Evolutionary conservation across 2,888 invertebrate genomes (phyloP), one percentile per base, ranked within the genome.

Genomic region (Lepidocyrtoides sp.): DNA sequence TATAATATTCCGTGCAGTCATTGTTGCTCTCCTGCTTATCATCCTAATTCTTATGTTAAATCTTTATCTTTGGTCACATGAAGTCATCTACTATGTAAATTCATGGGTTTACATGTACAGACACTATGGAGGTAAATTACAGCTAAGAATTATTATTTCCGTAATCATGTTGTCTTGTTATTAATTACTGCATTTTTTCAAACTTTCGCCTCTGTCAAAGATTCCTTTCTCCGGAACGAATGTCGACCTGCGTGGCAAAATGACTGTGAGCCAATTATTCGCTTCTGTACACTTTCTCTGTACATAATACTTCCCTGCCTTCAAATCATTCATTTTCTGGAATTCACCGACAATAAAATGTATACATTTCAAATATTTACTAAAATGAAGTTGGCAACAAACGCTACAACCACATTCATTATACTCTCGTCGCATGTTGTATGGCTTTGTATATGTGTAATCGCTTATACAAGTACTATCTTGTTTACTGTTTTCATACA

Each of bases 401-500:
- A 14, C 8, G 4, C 4, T 2, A 32, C 4, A 14, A 5, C 32
- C 5, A 7, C 29, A 29, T 26, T 10, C 20, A 41, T 72, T 17
- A 8, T 72, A 10, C 5, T 36, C 2, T 8, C 12, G 17, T 36
- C 10, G 17, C 32, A 69, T 36, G 36, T 32, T 0, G 0, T 69
- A 1, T n/a, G 12, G 4, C 41, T 72, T 17, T 17, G 0, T 44
- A 17, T 41, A 3, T 3, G 10, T 8, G 72, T 72, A 2, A 20
- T 72, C 4, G 72, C 72, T 20, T 20, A 20, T 20, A 4, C 36
- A 0, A 41, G 23, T 8, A n/a, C 63, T 10, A 69, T 88, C 1
- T 26, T 81, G 29, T 81, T 88, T 23, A 81, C 48, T 14, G 20
- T 88, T 29, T 88, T 69, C 23, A 66, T 81, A 36, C 69, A 81